A percentile compares a stretch with the other conserved stretches of the same genome.
These are phyloP conservation scores for Macaca fascicularis DNA, from an alignment of 2,113 vertebrate species.

Conservation along the genomic window DNA sequence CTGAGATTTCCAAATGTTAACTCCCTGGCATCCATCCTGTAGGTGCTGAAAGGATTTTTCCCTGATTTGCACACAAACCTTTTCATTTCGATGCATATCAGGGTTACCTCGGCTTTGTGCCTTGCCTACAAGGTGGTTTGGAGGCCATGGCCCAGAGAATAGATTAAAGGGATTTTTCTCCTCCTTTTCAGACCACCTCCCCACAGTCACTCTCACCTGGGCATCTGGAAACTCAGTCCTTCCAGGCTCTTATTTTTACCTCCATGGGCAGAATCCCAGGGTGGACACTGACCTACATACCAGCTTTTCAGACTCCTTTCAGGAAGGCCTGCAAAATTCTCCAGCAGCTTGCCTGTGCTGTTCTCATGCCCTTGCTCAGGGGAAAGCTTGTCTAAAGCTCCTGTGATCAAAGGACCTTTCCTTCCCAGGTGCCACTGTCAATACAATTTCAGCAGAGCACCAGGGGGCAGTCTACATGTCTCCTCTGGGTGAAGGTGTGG, in stretches of 20 bases:
- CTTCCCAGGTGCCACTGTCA: not conserved
- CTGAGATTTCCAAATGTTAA: constrained; percentile 74
- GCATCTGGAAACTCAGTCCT: not conserved
- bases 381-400: not conserved
- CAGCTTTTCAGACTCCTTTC: not conserved
- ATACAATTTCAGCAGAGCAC: not conserved
- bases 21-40: constrained; percentile 61
- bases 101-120: constrained; percentile 20
- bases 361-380: not conserved
- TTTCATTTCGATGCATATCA: constrained; percentile 58
- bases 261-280: not conserved
- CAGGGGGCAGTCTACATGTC: not conserved
- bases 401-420: not conserved
- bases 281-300: not conserved
- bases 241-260: not conserved
- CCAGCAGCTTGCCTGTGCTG: not conserved
- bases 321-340: not conserved
- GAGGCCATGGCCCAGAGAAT: constrained; percentile 13
- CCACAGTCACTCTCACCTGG: not conserved
- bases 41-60: constrained; percentile 57
- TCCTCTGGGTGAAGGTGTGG: not conserved
- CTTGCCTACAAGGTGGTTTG: constrained; percentile 59
- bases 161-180: not conserved
- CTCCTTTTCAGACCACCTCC: not conserved
- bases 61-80: constrained; percentile 57